A percentile compares a stretch with the other conserved stretches of the same genome.
Conservation (phyloP, 2,888 invertebrate genomes). For the Cataglyphis cursor region DNA sequence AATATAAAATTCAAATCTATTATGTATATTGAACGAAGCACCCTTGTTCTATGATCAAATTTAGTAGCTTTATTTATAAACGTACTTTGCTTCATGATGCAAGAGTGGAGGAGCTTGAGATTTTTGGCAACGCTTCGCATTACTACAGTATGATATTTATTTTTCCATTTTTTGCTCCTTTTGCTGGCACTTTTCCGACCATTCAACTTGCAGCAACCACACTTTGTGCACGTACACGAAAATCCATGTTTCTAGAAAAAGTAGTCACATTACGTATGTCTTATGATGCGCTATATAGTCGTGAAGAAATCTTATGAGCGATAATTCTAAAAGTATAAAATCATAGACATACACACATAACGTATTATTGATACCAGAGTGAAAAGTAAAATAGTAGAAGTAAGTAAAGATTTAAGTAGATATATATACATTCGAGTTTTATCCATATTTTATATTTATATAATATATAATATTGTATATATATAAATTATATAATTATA, state of each 20-base stretch:
- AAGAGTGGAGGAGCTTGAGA: conserved; percentile 65
- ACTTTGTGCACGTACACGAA: conserved; percentile 51
- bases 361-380: not conserved
- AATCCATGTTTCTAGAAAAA: conserved; percentile 60
- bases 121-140: conserved; percentile 68
- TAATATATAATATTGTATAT: not conserved
- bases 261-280: conserved; percentile 63
- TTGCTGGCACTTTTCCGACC: conserved; percentile 72
- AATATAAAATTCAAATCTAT: not conserved
- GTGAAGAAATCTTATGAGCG: not conserved
- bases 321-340: conserved; percentile 13
- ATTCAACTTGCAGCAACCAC: conserved; percentile 66
- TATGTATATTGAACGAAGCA: not conserved
- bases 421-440: not conserved
- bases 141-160: conserved; percentile 63
- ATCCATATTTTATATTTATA: not conserved
- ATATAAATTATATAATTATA: conserved; percentile 7
- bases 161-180: conserved; percentile 67
- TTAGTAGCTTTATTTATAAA: conserved; percentile 45
- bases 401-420: not conserved
- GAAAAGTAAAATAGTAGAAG: too few relatives aligned
- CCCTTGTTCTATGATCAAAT: conserved; percentile 18
- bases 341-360: not conserved
- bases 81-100: conserved; percentile 15
- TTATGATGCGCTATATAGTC: conserved; percentile 55